These are phyloP conservation scores for Trididemnum nubilum DNA, from an alignment of 23 tunicate genomes.

Conservation along the genomic window DNA sequence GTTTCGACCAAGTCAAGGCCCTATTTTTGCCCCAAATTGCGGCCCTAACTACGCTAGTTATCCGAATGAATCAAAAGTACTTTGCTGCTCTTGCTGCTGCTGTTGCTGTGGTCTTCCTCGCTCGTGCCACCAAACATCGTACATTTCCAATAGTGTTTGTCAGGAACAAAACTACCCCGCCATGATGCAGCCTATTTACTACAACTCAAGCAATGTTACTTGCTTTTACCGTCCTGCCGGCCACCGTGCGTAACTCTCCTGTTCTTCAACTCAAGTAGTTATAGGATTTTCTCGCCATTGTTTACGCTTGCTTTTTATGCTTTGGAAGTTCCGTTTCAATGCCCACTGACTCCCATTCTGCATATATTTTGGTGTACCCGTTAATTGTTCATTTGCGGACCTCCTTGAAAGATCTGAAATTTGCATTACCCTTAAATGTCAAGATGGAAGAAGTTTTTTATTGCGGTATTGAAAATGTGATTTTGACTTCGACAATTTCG, in stretches of 20 bases:
- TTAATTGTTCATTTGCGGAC: too few species aligned
- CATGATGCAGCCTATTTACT: slow-evolving; percentile 37
- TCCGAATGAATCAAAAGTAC: background rate
- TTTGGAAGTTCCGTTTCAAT: too few species aligned
- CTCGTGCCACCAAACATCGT: slow-evolving; percentile 13
- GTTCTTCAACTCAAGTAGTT: too few species aligned
- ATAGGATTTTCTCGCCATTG: too few species aligned
- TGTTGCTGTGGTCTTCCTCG: background rate
- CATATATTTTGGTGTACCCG: too few species aligned
- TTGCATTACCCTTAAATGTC: too few species aligned
- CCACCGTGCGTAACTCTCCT: slow-evolving; percentile 6
- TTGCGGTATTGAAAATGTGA: too few species aligned
- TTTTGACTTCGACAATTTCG: too few species aligned
- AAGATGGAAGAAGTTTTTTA: too few species aligned
- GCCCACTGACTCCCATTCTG: too few species aligned
- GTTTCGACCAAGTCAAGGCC: background rate
- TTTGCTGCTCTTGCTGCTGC: slow-evolving; percentile 21
- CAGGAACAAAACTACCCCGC: background rate
- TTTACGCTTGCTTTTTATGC: too few species aligned
- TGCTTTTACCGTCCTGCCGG: slow-evolving; percentile 57
- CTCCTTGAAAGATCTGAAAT: too few species aligned
- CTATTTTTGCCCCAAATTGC: background rate
- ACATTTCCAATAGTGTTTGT: slow-evolving; percentile 10
- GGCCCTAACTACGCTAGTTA: background rate
- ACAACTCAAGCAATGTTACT: slow-evolving; percentile 24